These are phyloP conservation scores for Bryconaethiops microstoma DNA, from an alignment of 2,797 vertebrate genomes.

Conservation along the genomic window DNA sequence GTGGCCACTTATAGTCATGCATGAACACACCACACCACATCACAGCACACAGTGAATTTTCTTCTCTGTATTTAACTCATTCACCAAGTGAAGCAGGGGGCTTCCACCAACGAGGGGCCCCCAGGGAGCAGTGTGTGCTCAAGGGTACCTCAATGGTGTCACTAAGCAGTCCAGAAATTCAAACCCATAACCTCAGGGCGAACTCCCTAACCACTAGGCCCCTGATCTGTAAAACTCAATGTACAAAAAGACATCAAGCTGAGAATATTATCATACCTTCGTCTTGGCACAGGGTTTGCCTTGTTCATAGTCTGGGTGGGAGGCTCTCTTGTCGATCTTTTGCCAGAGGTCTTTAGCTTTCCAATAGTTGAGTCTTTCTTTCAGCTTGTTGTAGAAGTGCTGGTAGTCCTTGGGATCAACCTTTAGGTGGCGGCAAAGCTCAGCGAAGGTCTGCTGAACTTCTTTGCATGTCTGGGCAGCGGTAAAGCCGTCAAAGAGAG, in stretches of 20 bases:
- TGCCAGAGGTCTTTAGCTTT: conserved; percentile 91
- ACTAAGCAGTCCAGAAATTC: no score
- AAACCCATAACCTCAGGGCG: no score
- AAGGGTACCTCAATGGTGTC: no score
- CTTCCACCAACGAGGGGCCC: no score
- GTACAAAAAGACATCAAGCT: not conserved
- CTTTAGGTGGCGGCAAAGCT: conserved; percentile 80
- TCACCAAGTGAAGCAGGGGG: no score
- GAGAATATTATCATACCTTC: conserved; percentile 77
- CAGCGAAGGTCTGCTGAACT: conserved; percentile 78
- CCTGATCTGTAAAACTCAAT: not conserved
- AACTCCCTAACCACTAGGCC: no score
- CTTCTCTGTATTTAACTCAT: no score
- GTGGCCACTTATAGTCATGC: no score
- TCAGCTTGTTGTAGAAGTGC: conserved; percentile 82
- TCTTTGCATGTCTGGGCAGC: conserved; percentile 83
- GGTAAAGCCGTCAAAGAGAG: conserved; percentile 83
- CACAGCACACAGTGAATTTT: no score
- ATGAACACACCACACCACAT: no score
- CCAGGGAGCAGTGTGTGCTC: no score
- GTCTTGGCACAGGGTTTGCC: conserved; percentile 81
- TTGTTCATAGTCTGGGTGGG: conserved; percentile 84
- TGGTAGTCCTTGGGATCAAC: conserved; percentile 76
- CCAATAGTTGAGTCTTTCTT: conserved; percentile 91
- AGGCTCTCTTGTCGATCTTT: conserved; percentile 89